Evolutionary conservation across 2,113 vertebrate genomes (phyloP).

Genomic region (Plecotus auritus): DNA sequence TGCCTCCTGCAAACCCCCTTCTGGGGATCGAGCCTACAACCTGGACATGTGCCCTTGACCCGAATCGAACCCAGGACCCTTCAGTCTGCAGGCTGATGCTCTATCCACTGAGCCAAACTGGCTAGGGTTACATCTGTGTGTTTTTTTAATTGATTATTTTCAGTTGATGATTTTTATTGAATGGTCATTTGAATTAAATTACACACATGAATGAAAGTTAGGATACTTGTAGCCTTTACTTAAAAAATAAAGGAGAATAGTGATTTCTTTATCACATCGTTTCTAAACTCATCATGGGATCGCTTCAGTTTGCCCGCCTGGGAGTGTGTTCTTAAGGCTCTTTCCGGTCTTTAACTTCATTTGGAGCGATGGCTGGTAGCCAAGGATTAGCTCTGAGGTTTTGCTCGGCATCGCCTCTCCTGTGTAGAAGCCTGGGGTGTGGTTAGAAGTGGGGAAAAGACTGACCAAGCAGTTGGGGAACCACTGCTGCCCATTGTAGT

Average conservation of each 20-base stretch:
- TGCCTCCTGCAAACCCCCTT: no score
- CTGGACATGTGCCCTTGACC: no score
- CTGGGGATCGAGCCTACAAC: no score
- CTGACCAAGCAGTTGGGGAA: not conserved
- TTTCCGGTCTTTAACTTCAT: not conserved
- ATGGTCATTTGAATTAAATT: not conserved
- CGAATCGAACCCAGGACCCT: no score
- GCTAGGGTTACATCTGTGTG: not conserved
- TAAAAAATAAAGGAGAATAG: not conserved
- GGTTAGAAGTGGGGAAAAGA: not conserved
- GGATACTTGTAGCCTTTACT: not conserved
- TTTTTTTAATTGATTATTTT: not conserved
- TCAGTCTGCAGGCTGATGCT: no score
- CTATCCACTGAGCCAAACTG: no score
- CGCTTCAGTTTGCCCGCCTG: not conserved
- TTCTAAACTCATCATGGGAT: not conserved
- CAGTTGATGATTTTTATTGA: not conserved
- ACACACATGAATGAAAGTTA: not conserved
- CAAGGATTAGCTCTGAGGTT: not conserved
- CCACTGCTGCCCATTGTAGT: not conserved
- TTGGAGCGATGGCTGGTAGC: not conserved
- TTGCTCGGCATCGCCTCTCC: not conserved
- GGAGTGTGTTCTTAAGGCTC: not conserved
- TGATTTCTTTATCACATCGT: not conserved
- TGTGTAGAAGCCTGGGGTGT: not conserved